Evolutionary conservation across 2,113 vertebrate genomes (phyloP).

Genomic region (Dipodomys spectabilis): DNA sequence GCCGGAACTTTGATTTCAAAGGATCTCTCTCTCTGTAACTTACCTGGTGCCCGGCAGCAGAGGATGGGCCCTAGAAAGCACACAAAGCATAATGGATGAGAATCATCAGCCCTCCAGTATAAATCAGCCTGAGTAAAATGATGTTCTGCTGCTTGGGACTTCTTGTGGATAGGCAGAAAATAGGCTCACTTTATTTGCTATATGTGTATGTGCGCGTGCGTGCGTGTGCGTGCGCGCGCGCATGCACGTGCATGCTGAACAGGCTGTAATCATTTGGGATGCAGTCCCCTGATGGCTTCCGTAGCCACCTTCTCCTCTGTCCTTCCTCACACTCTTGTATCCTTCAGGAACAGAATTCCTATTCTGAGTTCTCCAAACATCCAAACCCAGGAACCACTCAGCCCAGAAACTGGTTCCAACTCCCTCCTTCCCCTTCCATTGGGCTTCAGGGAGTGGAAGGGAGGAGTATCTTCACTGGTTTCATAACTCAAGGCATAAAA

Average conservation of each 20-base stretch:
- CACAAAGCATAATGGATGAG: background rate
- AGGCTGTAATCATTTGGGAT: background rate
- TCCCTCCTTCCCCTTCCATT: background rate
- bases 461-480: background rate
- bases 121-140: background rate
- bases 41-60: background rate
- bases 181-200: background rate
- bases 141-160: no score
- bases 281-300: background rate
- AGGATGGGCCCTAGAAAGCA: background rate
- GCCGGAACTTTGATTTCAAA: accelerated
- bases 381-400: background rate
- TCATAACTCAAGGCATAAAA: background rate
- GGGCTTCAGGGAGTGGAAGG: background rate
- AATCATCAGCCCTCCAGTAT: background rate
- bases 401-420: background rate
- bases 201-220: no score
- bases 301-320: background rate
- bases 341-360: background rate
- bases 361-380: background rate
- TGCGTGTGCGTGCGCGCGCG: no score
- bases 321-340: background rate
- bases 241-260: no score
- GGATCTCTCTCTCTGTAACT: background rate
- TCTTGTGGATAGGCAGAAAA: no score